Conservation (phyloP, 2,888 invertebrate genomes). For the Limnephilus marmoratus region DNA sequence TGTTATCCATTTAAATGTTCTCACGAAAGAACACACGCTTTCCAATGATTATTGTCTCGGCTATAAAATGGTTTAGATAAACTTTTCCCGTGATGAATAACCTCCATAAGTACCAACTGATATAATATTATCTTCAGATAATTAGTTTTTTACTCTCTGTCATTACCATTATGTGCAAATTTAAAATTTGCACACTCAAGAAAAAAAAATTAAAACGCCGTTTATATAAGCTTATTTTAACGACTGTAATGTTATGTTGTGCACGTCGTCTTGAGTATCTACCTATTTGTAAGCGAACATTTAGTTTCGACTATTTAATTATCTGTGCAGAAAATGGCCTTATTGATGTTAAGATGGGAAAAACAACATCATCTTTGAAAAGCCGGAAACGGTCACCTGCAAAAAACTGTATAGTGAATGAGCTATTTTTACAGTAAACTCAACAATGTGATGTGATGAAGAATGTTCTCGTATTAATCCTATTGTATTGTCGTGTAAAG, state of each 20-base stretch:
- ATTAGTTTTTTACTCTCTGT: neutral
- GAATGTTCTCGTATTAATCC: neutral
- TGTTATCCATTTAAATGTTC: conserved; percentile 28
- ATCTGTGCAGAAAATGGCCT: neutral
- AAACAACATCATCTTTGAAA: neutral
- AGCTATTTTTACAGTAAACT: conserved; percentile 31
- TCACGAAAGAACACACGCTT: conserved; percentile 38
- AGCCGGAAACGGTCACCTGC: conserved; percentile 30
- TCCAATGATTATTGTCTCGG: conserved; percentile 30
- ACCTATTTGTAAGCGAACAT: neutral
- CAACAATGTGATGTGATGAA: conserved; percentile 25
- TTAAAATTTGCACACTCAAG: neutral
- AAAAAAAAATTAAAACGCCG: neutral
- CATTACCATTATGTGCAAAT: neutral
- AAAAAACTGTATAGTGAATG: conserved; percentile 29
- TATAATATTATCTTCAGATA: neutral
- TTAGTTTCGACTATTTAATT: neutral
- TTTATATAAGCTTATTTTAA: neutral
- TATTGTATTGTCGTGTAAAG: conserved; percentile 7
- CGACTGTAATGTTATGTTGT: neutral
- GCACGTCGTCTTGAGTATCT: neutral
- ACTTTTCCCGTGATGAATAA: neutral
- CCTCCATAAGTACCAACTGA: neutral
- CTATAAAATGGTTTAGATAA: conserved; percentile 14
- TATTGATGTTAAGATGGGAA: neutral